Evolutionary conservation across 2,113 vertebrate genomes (phyloP).

Genomic region (Elephantulus edwardii): DNA sequence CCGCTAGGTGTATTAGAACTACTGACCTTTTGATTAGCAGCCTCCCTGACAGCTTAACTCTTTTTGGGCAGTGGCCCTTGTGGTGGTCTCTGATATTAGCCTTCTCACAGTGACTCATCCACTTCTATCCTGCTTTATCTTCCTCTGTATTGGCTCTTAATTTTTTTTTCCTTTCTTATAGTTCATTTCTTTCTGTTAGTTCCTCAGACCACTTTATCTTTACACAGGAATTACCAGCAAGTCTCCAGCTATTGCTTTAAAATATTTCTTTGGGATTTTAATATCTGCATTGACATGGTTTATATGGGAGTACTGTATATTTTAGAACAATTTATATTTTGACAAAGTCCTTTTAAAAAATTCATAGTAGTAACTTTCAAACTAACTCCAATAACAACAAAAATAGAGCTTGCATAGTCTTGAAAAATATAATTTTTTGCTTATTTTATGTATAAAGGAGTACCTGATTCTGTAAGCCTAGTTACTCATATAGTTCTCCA

Average conservation of each 20-base stretch:
- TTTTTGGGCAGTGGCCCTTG: no score
- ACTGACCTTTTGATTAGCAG: neutral
- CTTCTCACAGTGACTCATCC: neutral
- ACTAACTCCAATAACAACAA: slow-evolving; percentile 11
- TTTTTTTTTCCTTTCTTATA: neutral
- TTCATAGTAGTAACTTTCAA: slow-evolving; percentile 5
- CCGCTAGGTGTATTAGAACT: neutral
- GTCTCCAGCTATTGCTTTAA: slow-evolving; percentile 12
- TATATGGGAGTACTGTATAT: neutral
- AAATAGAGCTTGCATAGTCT: neutral
- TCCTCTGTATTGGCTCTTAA: neutral
- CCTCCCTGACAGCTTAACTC: no score
- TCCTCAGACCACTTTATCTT: neutral
- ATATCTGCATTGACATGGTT: slow-evolving; percentile 8
- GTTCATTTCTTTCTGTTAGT: neutral
- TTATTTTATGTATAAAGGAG: neutral
- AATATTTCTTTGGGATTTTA: neutral
- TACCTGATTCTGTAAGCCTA: neutral
- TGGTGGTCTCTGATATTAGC: no score
- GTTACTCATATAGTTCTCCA: neutral
- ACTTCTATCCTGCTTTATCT: neutral
- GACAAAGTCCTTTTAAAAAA: slow-evolving; percentile 50
- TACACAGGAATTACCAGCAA: slow-evolving; percentile 16
- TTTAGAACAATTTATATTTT: slow-evolving; percentile 44
- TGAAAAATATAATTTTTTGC: neutral